Base-by-base conservation (phyloP, 1,140 invertebrate species). In the Lepidurus apus region DNA sequence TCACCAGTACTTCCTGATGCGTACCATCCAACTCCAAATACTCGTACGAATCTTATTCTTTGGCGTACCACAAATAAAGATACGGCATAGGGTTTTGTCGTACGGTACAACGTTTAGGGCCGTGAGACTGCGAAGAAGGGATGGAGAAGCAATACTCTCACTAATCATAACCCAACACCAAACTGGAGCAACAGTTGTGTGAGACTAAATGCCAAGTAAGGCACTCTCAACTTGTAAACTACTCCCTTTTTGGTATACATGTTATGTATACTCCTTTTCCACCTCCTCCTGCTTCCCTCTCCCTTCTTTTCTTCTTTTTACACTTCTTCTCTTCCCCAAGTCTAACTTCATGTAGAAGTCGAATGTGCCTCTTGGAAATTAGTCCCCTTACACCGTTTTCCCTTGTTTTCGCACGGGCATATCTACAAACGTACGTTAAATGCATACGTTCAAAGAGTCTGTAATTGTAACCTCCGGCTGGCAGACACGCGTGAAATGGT, bases 401-500 rank as follows among this genome's bases (percentile, higher is more conserved):
- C 1, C 53, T 65, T 65, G 53, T 65, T 65, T 65, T 65, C 53
- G 53, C 53, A 65, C 21, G 17, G 53, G 17, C 53, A 65, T 21
- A 13, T 65, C 53, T 7, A 65, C 13, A 7, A n/a, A 65, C 53
- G 7, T 65, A n/a, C 6, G 9, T 65, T 17, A 65, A n/a, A 65
- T 65, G 53, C 21, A 17, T 13, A 65, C 17, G 53, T 65, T n/a
- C 53, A 65, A 7, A n/a, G 17, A 65, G 53, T 65, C 17, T 65
- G 53, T 65, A 65, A 65, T 65, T 65, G 53, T 65, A 65, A 13
- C 17, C 53, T 21, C 17, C 21, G 53, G 53, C 53, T 21, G 53
- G 53, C 53, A 13, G 53, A 65, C 53, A 65, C 53, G 53, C 53
- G 53, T 65, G 53, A 65, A 65, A 65, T 65, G 53, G 21, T 13